Evolutionary conservation across 2,113 vertebrate species (phyloP).

Genomic region (Pipra filicauda): DNA sequence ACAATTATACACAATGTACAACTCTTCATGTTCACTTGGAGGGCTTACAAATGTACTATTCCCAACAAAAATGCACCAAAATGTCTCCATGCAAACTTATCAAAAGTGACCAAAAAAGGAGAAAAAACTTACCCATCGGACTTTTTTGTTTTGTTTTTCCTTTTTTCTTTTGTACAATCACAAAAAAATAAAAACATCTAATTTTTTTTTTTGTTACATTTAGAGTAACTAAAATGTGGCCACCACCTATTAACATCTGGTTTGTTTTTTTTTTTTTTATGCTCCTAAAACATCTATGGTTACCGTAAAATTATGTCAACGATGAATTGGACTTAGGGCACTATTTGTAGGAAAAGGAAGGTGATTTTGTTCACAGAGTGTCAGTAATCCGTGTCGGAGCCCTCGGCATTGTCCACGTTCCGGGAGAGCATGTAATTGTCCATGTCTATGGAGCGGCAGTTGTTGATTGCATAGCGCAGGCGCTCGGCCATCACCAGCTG

Average conservation of each 20-base stretch:
- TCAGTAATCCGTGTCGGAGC: slow-evolving; percentile 88
- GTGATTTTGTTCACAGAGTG: slow-evolving; percentile 40
- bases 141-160: slow-evolving; percentile 64
- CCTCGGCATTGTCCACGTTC: slow-evolving; percentile 86
- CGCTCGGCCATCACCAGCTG: slow-evolving; percentile 86
- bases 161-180: slow-evolving; percentile 81
- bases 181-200: slow-evolving; percentile 85
- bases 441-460: slow-evolving; percentile 88
- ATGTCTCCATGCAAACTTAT: slow-evolving; percentile 88
- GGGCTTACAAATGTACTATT: slow-evolving; percentile 82
- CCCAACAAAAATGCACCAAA: slow-evolving; percentile 83
- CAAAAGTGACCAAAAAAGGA: slow-evolving; percentile 80
- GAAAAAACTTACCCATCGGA: slow-evolving; percentile 47
- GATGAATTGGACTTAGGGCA: slow-evolving; percentile 50
- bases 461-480: slow-evolving; percentile 88
- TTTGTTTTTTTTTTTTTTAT: slow-evolving; percentile 37
- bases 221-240: slow-evolving; percentile 81
- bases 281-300: slow-evolving; percentile 76
- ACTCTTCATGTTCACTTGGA: slow-evolving; percentile 77
- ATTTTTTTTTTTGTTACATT: slow-evolving; percentile 74
- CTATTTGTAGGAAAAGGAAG: slow-evolving; percentile 37
- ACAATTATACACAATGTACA: slow-evolving; percentile 99
- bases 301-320: slow-evolving; percentile 69
- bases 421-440: slow-evolving; percentile 89
- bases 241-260: slow-evolving; percentile 65